Conservation (phyloP, 2,888 invertebrate species). For the Heliconius ismenius region DNA sequence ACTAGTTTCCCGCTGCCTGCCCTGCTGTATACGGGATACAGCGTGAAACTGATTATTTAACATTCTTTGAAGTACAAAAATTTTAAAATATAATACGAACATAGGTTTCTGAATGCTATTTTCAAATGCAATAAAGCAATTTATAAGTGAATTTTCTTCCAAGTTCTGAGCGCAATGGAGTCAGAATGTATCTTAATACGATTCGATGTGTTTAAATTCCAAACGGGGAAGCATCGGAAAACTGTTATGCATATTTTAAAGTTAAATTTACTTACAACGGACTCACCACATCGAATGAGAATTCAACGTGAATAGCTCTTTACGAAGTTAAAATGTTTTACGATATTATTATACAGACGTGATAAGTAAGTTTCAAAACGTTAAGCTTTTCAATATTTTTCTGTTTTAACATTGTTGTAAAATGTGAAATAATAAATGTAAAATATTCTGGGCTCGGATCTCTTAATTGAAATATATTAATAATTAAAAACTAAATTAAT, state of each 20-base stretch:
- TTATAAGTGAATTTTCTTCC: slow-evolving; percentile 57
- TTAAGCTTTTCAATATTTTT: slow-evolving; percentile 7
- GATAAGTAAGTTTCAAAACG: slow-evolving; percentile 21
- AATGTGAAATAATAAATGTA: background rate
- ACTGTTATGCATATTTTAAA: slow-evolving; percentile 82
- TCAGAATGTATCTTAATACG: slow-evolving; percentile 80
- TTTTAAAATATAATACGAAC: background rate
- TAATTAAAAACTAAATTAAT: too few relatives aligned
- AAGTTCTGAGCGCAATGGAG: slow-evolving; percentile 71
- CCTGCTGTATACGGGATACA: background rate
- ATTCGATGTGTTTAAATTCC: slow-evolving; percentile 78
- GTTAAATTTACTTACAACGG: slow-evolving; percentile 77
- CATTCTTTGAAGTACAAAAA: background rate
- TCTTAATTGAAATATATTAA: too few relatives aligned
- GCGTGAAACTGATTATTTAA: fast-evolving
- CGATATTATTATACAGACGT: slow-evolving; percentile 70
- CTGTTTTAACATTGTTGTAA: background rate
- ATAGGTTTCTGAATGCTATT: background rate
- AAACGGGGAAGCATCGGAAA: slow-evolving; percentile 77
- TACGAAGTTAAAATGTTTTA: slow-evolving; percentile 74
- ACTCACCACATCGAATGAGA: slow-evolving; percentile 64
- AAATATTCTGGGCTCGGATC: too few relatives aligned
- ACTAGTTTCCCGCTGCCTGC: background rate
- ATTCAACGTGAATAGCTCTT: slow-evolving; percentile 68
- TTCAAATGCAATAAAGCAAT: slow-evolving; percentile 31